phyloP scores from a whole-genome alignment of 2,888 invertebrate species.

The Eumacrocentrus americanus region DNA sequence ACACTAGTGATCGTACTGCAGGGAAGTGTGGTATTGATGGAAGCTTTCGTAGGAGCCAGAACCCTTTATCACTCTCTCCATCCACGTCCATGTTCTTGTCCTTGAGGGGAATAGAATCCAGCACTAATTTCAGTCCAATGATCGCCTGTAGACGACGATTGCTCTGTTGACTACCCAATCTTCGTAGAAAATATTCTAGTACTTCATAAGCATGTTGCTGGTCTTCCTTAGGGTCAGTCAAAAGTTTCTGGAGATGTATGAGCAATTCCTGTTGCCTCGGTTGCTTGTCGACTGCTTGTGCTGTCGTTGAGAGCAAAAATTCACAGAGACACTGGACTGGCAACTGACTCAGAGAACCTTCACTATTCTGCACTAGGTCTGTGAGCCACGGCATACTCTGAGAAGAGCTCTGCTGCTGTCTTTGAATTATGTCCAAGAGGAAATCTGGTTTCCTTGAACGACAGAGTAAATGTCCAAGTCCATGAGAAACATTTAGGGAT shows the following conservation, averaged over 20 bases:
- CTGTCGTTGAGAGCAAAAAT: slow-evolving; percentile 77
- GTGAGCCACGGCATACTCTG: slow-evolving; percentile 98
- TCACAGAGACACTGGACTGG: slow-evolving; percentile 98
- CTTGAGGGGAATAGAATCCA: slow-evolving; percentile 63
- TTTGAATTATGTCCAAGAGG: slow-evolving; percentile 88
- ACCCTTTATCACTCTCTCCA: slow-evolving; percentile 55
- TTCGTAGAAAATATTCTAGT: slow-evolving; percentile 85
- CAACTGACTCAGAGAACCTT: slow-evolving; percentile 83
- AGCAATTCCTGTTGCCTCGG: slow-evolving; percentile 80
- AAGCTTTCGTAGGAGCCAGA: slow-evolving; percentile 70
- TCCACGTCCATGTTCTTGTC: slow-evolving; percentile 62
- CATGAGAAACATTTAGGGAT: slow-evolving; percentile 76
- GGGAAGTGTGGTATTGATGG: slow-evolving; percentile 82
- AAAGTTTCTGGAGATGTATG: slow-evolving; percentile 67
- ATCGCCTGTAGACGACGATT: slow-evolving; percentile 79
- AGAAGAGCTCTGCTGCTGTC: slow-evolving; percentile 79
- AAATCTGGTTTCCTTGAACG: slow-evolving; percentile 89
- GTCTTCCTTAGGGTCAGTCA: slow-evolving; percentile 66
- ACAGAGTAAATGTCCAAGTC: slow-evolving; percentile 88
- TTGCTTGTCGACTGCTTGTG: slow-evolving; percentile 71
- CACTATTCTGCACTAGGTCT: slow-evolving; percentile 89
- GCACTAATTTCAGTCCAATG: slow-evolving; percentile 74
- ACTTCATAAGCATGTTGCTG: slow-evolving; percentile 79
- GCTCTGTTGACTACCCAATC: slow-evolving; percentile 82
- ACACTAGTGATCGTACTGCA: slow-evolving; percentile 72